A percentile compares a stretch with the other conserved stretches of the same genome.
These are phyloP conservation scores for Drosophila colorata DNA, from an alignment of 2,888 invertebrate species.

Conservation along the genomic window DNA sequence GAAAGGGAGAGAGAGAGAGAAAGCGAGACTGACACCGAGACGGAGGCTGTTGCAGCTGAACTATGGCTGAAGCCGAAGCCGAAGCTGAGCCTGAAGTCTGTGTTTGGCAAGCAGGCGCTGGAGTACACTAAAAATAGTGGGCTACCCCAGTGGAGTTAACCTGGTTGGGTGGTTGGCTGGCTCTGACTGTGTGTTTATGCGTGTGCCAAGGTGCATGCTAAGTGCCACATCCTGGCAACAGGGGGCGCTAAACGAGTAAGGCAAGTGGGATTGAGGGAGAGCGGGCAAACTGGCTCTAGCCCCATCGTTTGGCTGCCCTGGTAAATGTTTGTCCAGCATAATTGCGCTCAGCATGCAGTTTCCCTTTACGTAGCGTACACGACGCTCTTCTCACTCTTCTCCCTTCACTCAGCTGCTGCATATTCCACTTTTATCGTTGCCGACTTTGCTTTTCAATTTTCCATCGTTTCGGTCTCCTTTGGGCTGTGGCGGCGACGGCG, in stretches of 20 bases:
- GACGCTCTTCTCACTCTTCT: not conserved
- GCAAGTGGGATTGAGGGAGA: not conserved
- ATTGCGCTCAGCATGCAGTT: constrained; percentile 81
- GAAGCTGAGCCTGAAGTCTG: constrained; percentile 39
- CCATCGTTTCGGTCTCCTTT: constrained; percentile 34
- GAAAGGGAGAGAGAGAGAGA: not conserved
- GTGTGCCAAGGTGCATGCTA: constrained; percentile 76
- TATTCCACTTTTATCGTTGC: constrained; percentile 23
- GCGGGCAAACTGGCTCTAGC: constrained; percentile 8
- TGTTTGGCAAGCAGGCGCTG: constrained; percentile 69
- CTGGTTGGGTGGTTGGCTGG: constrained; percentile 22
- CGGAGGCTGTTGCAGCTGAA: constrained; percentile 20
- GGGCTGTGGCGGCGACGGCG: constrained; percentile 31
- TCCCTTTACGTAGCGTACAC: constrained; percentile 27
- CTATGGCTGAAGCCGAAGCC: not conserved
- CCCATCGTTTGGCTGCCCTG: constrained; percentile 44
- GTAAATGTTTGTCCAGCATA: constrained; percentile 80
- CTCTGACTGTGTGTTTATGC: constrained; percentile 44
- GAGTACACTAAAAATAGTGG: constrained; percentile 59
- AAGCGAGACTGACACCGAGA: constrained; percentile 12
- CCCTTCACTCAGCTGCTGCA: constrained; percentile 5
- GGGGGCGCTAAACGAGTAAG: not conserved
- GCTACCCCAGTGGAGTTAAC: constrained; percentile 13
- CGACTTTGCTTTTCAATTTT: constrained; percentile 62
- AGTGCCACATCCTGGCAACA: constrained; percentile 56